These are phyloP conservation scores for Lordiphosa andalusiaca DNA, from an alignment of 2,888 invertebrate genomes.

Conservation along the genomic window DNA sequence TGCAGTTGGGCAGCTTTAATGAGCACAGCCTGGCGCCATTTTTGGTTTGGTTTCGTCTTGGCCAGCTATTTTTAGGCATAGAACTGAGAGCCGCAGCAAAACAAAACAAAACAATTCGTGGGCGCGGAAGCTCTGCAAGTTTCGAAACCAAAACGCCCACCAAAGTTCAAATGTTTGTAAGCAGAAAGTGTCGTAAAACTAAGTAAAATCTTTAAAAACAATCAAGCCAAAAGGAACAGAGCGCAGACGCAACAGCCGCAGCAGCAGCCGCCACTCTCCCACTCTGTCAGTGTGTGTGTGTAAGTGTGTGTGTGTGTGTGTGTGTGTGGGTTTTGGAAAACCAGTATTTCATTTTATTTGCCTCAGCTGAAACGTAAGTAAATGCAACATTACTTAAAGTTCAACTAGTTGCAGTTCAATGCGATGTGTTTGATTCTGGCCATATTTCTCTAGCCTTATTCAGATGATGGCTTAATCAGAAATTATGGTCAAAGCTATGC, in stretches of 20 bases:
- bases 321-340: slow-evolving; percentile 60
- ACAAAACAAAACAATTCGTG: slow-evolving; percentile 19
- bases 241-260: slow-evolving; percentile 58
- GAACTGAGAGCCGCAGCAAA: slow-evolving; percentile 38
- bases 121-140: slow-evolving; percentile 20
- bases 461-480: slow-evolving; percentile 65
- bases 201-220: slow-evolving; percentile 20
- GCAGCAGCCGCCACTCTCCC: slow-evolving; percentile 22
- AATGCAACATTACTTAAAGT: slow-evolving; percentile 57
- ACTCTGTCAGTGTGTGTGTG: slow-evolving; percentile 14
- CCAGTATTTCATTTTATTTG: slow-evolving; percentile 58
- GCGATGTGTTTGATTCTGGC: slow-evolving; percentile 3
- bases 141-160: slow-evolving; percentile 33
- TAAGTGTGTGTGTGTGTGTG: slow-evolving; percentile 10
- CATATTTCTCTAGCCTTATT: slow-evolving; percentile 17
- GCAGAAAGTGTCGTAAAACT: slow-evolving; percentile 39
- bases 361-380: slow-evolving; percentile 28
- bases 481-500: slow-evolving; percentile 53
- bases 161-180: slow-evolving; percentile 13
- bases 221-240: slow-evolving; percentile 15
- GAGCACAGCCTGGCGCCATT: slow-evolving; percentile 76
- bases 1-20: slow-evolving; percentile 46
- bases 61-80: slow-evolving; percentile 71
- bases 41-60: slow-evolving; percentile 49
- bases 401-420: slow-evolving; percentile 45